Base-by-base conservation (phyloP, 2,888 invertebrate species). In the Chesias legatella region DNA sequence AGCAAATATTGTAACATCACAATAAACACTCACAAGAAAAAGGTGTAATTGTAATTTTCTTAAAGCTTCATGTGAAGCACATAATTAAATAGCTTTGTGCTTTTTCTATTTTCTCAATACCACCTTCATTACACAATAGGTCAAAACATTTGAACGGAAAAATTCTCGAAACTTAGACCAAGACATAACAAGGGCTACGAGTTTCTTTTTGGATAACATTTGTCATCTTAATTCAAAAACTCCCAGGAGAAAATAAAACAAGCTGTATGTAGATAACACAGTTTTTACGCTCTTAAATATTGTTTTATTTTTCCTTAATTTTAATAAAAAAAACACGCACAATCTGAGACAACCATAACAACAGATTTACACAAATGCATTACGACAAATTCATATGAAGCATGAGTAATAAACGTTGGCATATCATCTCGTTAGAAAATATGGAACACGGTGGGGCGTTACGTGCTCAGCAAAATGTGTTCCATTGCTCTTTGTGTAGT, bases 371-470 rank as follows among this genome's bases (percentile, higher is more conserved):
- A 37, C 31, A 33, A 64, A 66, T 64, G 58, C 65, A 67, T 66
- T 56, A 60, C 56, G 51, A 60, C 62, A 63, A 39, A 67, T 70
- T 68, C 61, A 60, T 62, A 58, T 64, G 58, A 64, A 58, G 49
- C 56, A 64, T 66, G 66, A 66, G 67, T 64, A 72, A 77, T 77
- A 79, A 76, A 73, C 69, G 77, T 59, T 67, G 71, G 67, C 73
- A 69, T 73, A 81, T 84, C 80, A 84, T 80, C 79, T 80, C 79
- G 79, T 84, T 83, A 83, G 76, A 73, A 78, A 77, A 85, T 84
- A 81, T 85, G 74, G 83, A 74, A 68, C 84, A 74, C 75, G 71
- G 67, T 69, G 75, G 71, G 73, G 73, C 68, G 67, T 36, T 41
- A 53, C 56, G 51, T 49, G 76, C 76, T 80, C 76, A 60, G 73